Base-by-base conservation (phyloP, 2,113 vertebrate species). In the Artemisiospiza belli region DNA sequence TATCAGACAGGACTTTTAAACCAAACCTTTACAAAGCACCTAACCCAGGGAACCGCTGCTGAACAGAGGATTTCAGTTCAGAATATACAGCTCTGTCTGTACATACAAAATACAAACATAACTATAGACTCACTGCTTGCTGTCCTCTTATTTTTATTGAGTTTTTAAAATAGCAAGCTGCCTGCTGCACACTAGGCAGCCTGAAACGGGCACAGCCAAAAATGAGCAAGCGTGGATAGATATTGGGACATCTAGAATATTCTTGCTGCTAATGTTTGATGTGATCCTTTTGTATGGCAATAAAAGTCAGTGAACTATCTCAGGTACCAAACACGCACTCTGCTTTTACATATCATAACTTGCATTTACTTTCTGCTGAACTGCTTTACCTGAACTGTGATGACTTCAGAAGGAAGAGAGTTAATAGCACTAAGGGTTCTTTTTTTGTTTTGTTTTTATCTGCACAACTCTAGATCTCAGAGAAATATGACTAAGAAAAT, bases 401-500 rank as follows among this genome's bases (percentile, higher is more conserved):
- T 75, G 61, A 83, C 57, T 87, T 61, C 35, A 57, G 44, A 70
- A 92, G 30, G 33, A 76, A 80, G 47, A 6, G 24, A 69, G 20
- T 28, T 86, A 61, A 59, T 15, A 93, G 17, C 39, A 76, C 24
- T 37, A 77, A 55, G 27, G 5, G 18, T 12, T 72, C 31, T 43
- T 59, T 81, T 44, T 67, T 17, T 0, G 2, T 17, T 88, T 90
- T 54, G 4, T 19, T 77, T 86, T 70, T 61, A 70, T 59, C 90
- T 86, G 27, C 47, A 78, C 74, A 78, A 59, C 61, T 96, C 81
- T 91, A 74, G 57, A 95, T 94, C 78, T 79, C 69, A 96, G 87
- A 92, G 27, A 92, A 94, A 92, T 73, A 82, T 95, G 89, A 94
- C 69, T 85, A 90, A 92, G 82, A 95, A 96, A 95, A 88, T 44